Base-by-base conservation (phyloP, 2,797 vertebrate genomes). In the Muscicapa striata region DNA sequence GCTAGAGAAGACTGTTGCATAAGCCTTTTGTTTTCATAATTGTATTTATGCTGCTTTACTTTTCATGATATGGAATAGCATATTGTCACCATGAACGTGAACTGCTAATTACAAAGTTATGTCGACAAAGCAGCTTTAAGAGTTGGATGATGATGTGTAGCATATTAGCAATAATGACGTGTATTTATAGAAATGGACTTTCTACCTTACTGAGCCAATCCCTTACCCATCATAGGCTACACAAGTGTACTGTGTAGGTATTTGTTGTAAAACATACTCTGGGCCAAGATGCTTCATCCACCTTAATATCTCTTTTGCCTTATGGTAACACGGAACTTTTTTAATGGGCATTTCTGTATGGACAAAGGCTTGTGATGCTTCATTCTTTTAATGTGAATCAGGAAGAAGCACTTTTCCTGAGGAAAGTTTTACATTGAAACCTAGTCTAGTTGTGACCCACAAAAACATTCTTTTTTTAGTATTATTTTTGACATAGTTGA, bases 371-470 rank as follows among this genome's bases (percentile, higher is more conserved):
- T 97, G 96, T 94, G 88, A 95, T 97, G 95, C 94, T 96, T 97
- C 96, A 85, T 97, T 96, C 92, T 96, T 95, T 93, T 68, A 45
- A 85, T 86, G 76, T 98, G 98, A 98, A 97, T 98, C 90, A 24
- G 97, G 97, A 94, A 92, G 58, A 88, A 80, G 16, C 23, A 38
- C 54, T 91, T 90, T 90, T 97, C 97, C 96, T 95, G 96, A 98
- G 97, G 97, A 98, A 90, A 78, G 86, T 68, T 90, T 96, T 95
- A 87, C 89, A 94, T 61, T 95, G 90, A 96, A 97, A 98, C 93
- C 94, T 95, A 95, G 98, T 98, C 98, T 98, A 93, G 98, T 98
- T 96, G 97, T 98, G 98, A 98, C 97, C 98, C 98, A 98, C 97
- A 45, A 61, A 79, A 58, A 8, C 87, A 36, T 93, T 83, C 14